Conservation (phyloP, 2,113 vertebrate genomes). For the Phalacrocorax brasilianus region DNA sequence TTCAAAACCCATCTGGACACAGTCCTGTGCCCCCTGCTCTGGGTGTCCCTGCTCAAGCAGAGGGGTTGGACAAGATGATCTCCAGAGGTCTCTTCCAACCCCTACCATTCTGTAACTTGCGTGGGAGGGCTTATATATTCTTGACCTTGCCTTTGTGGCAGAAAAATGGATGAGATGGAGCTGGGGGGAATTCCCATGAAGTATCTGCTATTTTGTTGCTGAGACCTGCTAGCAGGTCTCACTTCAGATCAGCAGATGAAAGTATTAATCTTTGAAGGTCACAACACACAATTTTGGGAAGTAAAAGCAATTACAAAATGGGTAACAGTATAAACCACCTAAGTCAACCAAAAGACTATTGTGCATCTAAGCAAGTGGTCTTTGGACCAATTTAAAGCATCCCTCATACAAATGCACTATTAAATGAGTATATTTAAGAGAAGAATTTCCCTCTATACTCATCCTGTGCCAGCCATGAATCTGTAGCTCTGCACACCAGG, state of each 20-base stretch:
- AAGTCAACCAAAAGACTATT: background rate
- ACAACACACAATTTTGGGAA: background rate
- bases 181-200: background rate
- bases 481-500: accelerated
- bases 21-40: no score
- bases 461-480: background rate
- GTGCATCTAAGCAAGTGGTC: background rate
- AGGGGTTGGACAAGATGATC: no score
- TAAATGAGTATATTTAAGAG: background rate
- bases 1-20: no score
- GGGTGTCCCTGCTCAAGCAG: no score
- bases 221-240: background rate
- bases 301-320: background rate
- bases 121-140: background rate
- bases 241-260: background rate
- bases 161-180: background rate
- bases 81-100: no score
- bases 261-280: background rate
- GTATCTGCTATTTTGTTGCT: background rate
- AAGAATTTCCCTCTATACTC: background rate
- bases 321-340: background rate
- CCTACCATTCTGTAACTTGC: no score
- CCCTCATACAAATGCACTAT: background rate
- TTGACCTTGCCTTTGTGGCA: background rate
- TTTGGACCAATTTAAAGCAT: background rate